Evolutionary conservation across 2,797 vertebrate genomes (phyloP).

Genomic region (Tokudaia muenninki): DNA sequence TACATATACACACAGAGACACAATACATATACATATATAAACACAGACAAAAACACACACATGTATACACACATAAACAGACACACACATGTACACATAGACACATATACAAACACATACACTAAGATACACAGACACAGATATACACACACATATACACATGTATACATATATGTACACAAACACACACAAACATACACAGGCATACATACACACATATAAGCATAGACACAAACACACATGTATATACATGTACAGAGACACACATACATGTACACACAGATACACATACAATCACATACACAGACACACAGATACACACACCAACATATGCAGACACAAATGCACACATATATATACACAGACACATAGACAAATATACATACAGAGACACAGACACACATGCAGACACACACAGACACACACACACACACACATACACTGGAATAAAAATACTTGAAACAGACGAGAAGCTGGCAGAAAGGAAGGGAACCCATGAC

Average conservation of each 20-base stretch:
- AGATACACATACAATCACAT: too few species aligned
- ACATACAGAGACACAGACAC: neutral
- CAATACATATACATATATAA: neutral
- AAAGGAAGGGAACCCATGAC: slow-evolving; percentile 87
- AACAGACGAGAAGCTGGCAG: slow-evolving; percentile 88
- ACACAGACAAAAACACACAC: neutral
- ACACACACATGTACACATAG: neutral
- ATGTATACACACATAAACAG: neutral
- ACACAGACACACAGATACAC: too few species aligned
- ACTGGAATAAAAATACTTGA: slow-evolving; percentile 58
- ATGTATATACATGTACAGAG: too few species aligned
- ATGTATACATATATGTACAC: neutral
- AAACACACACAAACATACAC: too few species aligned
- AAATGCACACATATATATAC: neutral
- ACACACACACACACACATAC: neutral
- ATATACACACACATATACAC: neutral
- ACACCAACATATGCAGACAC: too few species aligned
- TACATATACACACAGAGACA: neutral
- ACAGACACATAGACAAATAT: neutral
- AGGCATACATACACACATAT: too few species aligned
- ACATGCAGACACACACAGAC: too few species aligned
- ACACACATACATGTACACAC: too few species aligned
- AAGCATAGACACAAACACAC: too few species aligned
- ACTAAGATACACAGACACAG: neutral
- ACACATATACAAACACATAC: too few species aligned